These are phyloP conservation scores for Eulemur rufifrons DNA, from an alignment of 2,113 vertebrate genomes.

Conservation along the genomic window DNA sequence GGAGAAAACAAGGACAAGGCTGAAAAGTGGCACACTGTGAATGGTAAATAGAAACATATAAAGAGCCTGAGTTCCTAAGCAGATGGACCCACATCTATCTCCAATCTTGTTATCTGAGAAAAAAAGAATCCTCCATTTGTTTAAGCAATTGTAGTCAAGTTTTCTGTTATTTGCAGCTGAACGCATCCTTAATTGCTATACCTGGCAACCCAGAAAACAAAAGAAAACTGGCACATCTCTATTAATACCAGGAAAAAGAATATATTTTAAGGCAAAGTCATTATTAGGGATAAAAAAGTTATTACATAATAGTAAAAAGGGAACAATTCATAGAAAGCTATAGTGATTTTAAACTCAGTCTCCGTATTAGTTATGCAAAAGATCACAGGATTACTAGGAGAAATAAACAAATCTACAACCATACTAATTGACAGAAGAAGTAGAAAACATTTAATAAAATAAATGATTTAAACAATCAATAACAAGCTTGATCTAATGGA, in stretches of 20 bases:
- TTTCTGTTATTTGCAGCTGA: background rate
- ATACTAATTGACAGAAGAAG: background rate
- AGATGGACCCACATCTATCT: background rate
- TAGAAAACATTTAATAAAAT: background rate
- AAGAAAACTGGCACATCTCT: background rate
- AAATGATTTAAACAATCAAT: background rate
- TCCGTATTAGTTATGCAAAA: background rate
- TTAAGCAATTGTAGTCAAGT: background rate
- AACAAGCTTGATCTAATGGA: background rate
- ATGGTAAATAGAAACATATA: rapidly evolving
- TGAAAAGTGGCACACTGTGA: too few species aligned
- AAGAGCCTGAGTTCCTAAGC: background rate
- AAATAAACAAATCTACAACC: background rate
- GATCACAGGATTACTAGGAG: background rate
- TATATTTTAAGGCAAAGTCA: background rate
- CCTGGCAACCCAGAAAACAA: background rate
- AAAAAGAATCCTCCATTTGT: background rate
- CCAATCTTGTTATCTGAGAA: background rate
- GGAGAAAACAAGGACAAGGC: background rate
- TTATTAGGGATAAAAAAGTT: background rate
- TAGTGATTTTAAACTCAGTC: background rate
- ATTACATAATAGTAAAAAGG: background rate
- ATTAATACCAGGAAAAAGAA: background rate
- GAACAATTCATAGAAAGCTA: conserved; percentile 1
- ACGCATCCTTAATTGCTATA: background rate